Evolutionary conservation across 2,888 invertebrate genomes (phyloP), one percentile per base, ranked within the genome.

Genomic region (Masnerella sp.): DNA sequence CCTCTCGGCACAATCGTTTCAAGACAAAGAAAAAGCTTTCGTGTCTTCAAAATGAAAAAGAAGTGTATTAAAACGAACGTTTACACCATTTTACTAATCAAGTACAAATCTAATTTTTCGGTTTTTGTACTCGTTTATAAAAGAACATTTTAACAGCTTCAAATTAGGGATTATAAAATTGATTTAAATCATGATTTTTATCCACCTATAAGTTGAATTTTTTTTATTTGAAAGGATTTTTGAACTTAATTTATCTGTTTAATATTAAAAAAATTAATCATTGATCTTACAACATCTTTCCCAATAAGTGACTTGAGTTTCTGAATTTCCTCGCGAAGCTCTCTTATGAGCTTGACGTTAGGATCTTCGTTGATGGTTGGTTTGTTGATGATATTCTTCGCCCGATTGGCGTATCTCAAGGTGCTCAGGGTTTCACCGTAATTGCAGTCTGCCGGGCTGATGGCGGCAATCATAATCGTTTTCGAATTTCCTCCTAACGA

Each of bases 361-460:
- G 94, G 91, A 88, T 96, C 96, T 87, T 96, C 96, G 87, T 96
- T 96, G 82, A 96, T 94, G 30, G 95, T 95, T 0, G 96, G 95
- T 84, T 95, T 95, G 88, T 96, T 96, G 85, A 96, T 94, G 78
- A 96, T 96, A 85, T 95, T 95, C 89, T 96, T 96, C 17, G 96
- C 96, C 74, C 96, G 90, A 88, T 96, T 95, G 1, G 96, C 96
- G 88, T 96, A 96, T 5, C 95, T 90, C 49, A 96, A 88, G 0
- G 96, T 96, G 58, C 95, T 95, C 25, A 96, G 88, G 0, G 96
- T 96, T 87, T 96, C 96, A 25, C 94, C 93, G 85, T 95, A 95
- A 88, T 96, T 96, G 83, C 94, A 94, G 88, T 95, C 95, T 4
- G 94, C 94, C 0, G 94, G 94, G 85, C 91, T 91, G 69, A 93